phyloP scores from a whole-genome alignment of 2,797 vertebrate genomes.

The Spinus pinus region DNA sequence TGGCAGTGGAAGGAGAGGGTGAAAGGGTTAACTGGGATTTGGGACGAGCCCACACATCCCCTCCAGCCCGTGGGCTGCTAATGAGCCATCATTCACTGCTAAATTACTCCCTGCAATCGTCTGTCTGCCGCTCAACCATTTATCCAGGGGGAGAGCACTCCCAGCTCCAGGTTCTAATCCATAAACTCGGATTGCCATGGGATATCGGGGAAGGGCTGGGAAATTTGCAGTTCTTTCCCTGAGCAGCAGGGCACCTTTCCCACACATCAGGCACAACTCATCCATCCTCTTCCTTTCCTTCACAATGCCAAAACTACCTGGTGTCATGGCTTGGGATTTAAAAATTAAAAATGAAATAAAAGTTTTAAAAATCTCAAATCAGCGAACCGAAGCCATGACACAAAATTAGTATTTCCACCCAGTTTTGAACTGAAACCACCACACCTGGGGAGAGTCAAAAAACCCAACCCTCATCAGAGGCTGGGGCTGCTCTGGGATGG shows the following conservation, averaged over 20 bases:
- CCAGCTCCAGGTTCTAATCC: neutral
- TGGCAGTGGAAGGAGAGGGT: neutral
- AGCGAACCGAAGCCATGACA: neutral
- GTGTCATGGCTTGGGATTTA: neutral
- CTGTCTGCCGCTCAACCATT: conserved; percentile 15
- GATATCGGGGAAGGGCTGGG: neutral
- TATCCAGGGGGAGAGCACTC: neutral
- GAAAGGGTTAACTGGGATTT: neutral
- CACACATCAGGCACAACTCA: neutral
- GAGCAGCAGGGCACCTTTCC: neutral
- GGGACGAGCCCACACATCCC: neutral
- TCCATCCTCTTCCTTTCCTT: neutral
- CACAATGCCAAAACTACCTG: neutral
- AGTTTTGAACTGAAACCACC: neutral
- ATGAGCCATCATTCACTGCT: conserved; percentile 43
- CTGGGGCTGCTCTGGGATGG: neutral
- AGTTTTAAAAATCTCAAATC: neutral
- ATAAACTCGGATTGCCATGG: neutral
- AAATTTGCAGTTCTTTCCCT: neutral
- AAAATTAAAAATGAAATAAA: neutral
- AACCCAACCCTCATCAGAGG: neutral
- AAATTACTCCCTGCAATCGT: neutral
- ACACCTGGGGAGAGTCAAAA: neutral
- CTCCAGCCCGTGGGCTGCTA: conserved; percentile 29
- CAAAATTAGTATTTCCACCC: neutral